Evolutionary conservation across 1,140 invertebrate genomes (phyloP).

Genomic region (Pemphigus obesinymphae): DNA sequence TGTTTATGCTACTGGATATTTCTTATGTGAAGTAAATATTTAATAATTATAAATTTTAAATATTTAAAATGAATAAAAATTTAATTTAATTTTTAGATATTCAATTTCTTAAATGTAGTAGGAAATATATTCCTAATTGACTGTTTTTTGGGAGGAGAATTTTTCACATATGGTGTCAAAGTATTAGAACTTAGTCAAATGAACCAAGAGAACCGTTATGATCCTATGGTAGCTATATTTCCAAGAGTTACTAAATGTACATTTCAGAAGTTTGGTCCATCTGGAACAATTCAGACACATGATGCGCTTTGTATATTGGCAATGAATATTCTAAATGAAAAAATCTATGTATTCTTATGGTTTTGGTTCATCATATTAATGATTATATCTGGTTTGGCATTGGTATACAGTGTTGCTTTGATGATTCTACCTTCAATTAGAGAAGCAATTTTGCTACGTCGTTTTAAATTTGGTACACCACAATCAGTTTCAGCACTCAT

Average conservation of each 20-base stretch:
- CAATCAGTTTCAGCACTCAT: conserved; percentile 66
- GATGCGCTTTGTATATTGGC: conserved; percentile 82
- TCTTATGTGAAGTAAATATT: conserved; percentile 74
- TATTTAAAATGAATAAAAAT: not conserved
- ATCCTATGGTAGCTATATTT: conserved; percentile 66
- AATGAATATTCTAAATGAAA: conserved; percentile 88
- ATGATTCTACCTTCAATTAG: conserved; percentile 73
- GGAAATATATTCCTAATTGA: conserved; percentile 78
- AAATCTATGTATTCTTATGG: conserved; percentile 90
- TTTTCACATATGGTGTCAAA: conserved; percentile 78
- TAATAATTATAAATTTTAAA: not conserved
- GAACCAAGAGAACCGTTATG: conserved; percentile 62
- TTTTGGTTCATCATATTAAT: conserved; percentile 82
- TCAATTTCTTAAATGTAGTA: conserved; percentile 49
- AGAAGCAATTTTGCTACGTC: conserved; percentile 69
- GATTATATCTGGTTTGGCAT: conserved; percentile 66
- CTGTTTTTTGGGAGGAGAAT: conserved; percentile 78
- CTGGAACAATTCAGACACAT: conserved; percentile 74
- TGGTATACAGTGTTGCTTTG: conserved; percentile 75
- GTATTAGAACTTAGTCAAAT: conserved; percentile 75
- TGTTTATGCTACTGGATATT: conserved; percentile 77
- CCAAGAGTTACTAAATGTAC: conserved; percentile 86
- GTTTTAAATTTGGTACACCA: conserved; percentile 69
- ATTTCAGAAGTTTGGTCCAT: conserved; percentile 84
- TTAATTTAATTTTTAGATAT: not conserved